Evolutionary conservation across 2,797 vertebrate species (phyloP).

Genomic region (Huso huso): DNA sequence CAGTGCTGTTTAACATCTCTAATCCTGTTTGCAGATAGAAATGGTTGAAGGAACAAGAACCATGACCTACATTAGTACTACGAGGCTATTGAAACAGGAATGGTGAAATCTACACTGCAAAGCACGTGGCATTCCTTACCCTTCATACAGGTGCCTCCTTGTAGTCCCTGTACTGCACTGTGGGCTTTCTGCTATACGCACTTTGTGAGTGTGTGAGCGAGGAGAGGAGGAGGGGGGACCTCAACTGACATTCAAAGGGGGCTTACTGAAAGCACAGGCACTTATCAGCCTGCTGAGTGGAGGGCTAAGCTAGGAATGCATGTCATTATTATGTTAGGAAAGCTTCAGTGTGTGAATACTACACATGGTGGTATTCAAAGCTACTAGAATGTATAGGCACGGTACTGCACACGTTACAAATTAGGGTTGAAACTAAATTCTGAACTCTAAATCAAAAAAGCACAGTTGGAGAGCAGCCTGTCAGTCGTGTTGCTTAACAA

Average conservation of each 20-base stretch:
- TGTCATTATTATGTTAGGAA: slow-evolving; percentile 12
- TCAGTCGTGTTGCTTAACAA: too few relatives aligned
- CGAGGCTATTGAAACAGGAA: too few relatives aligned
- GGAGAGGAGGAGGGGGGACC: slow-evolving; percentile 18
- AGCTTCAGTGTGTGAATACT: slow-evolving; percentile 11
- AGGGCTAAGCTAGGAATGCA: slow-evolving; percentile 8
- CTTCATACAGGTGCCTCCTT: slow-evolving; percentile 57
- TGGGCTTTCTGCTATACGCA: background rate
- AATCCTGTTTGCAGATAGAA: background rate
- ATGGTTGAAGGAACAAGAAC: background rate
- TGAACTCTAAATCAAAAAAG: slow-evolving; percentile 1
- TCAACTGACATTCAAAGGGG: slow-evolving; percentile 33
- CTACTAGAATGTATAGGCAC: too few relatives aligned
- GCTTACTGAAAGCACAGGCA: slow-evolving; percentile 34
- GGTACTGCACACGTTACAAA: too few relatives aligned
- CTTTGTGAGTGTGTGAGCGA: background rate
- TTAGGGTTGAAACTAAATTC: background rate
- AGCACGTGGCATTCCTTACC: slow-evolving; percentile 30
- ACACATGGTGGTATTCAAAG: too few relatives aligned
- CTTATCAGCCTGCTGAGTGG: slow-evolving; percentile 26
- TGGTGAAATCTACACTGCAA: background rate
- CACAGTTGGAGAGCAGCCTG: background rate
- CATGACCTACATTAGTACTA: background rate
- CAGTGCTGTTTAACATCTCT: background rate
- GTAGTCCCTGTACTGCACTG: slow-evolving; percentile 34